Conservation (phyloP, 2,113 vertebrate genomes). For the Grammomys dolichurus region DNA sequence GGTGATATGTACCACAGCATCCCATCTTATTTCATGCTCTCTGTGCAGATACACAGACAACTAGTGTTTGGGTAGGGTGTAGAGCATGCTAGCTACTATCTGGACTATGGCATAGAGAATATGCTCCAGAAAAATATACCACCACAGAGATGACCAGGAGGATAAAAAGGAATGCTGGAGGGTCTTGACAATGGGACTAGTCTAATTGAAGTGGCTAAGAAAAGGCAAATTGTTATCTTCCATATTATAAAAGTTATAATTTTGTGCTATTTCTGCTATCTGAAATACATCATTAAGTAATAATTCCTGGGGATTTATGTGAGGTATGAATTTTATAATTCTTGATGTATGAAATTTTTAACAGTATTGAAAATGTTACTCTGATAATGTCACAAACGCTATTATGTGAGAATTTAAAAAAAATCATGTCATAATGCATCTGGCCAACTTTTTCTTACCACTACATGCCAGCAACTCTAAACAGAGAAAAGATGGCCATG, state of each 20-base stretch:
- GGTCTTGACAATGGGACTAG: background rate
- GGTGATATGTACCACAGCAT: too few relatives aligned
- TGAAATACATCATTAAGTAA: background rate
- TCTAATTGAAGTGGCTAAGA: background rate
- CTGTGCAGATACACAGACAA: background rate
- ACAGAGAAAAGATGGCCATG: background rate
- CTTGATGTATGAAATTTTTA: background rate
- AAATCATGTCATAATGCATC: background rate
- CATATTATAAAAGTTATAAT: background rate
- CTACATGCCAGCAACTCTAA: background rate
- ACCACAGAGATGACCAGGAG: background rate
- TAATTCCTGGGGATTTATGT: background rate
- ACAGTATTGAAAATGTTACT: background rate
- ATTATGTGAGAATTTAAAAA: background rate
- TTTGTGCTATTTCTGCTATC: background rate
- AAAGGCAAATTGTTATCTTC: background rate
- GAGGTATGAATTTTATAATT: background rate
- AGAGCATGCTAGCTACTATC: background rate
- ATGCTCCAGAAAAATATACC: background rate
- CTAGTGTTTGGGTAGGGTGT: background rate
- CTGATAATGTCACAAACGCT: background rate
- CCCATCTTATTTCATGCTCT: background rate
- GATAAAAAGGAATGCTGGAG: background rate
- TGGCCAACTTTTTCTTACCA: background rate
- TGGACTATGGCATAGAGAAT: background rate